Evolutionary conservation across 2,797 vertebrate genomes (phyloP), one percentile per base, ranked within the genome.

Genomic region (Brachymystax lenok): DNA sequence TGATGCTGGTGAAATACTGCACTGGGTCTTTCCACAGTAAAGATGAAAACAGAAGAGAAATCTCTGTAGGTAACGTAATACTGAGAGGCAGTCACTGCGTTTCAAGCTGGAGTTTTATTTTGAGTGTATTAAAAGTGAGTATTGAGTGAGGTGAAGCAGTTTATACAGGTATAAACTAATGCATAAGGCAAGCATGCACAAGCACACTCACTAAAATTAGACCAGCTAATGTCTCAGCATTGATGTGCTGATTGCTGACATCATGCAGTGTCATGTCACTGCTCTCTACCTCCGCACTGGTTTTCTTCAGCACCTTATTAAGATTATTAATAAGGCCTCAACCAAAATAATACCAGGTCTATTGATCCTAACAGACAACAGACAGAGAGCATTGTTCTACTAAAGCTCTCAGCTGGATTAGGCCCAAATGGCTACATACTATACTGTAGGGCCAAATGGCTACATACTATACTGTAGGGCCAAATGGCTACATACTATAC

Each of bases 291-390:
- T 73, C 69, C 67, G n/a, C 13, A 77, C 80, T 75, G 77, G 82
- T 84, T 93, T 92, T 91, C 91, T 92, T 71, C 91, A 88, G 85
- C 81, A 87, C 79, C 40, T 89, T 87, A 92, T 93, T 92, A 93
- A 88, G 70, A 84, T 89, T 83, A 89, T 90, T 90, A 63, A 63
- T 82, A 88, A 90, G 67, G 76, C 86, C 88, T 89, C 86, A 87
- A 88, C 78, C 50, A 4, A 82, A 73, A 77, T 33, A 82, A 2
- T 54, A 59, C 74, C 73, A 35, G 30, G 66, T 70, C 76, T 69
- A 4, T 74, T 56, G 73, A 83, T 83, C 83, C 72, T 35, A 68
- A 51, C 75, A 78, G 86, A 59, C 78, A 81, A 81, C 80, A 91
- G 85, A 92, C 89, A 84, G 86, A 80, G 75, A 1, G 68, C 87